phyloP scores from a whole-genome alignment of 2,888 invertebrate genomes.

The Brenthis hecate region DNA sequence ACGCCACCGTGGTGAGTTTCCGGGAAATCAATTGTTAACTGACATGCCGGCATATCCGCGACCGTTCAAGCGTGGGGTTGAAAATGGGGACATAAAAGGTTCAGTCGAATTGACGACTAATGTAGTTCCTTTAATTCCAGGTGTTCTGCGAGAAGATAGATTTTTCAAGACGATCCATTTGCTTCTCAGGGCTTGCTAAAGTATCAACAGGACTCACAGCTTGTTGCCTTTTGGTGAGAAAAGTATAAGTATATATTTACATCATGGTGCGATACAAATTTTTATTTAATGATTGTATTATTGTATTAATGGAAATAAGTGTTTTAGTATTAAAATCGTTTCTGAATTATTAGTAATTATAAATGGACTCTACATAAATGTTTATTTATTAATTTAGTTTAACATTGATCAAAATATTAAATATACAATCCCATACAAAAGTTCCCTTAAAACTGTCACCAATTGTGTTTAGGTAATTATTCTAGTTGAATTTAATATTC shows the following conservation, averaged over 20 bases:
- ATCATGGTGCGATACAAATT: conserved; percentile 13
- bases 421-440: no score
- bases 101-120: background rate
- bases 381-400: no score
- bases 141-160: conserved; percentile 93
- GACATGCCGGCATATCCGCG: no score
- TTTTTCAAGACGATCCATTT: conserved; percentile 89
- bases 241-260: conserved; percentile 32
- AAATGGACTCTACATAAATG: no score
- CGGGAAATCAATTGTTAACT: no score
- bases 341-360: background rate
- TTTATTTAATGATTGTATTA: background rate
- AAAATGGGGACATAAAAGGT: background rate
- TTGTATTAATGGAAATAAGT: background rate
- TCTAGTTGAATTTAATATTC: no score
- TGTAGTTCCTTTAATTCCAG: conserved; percentile 64
- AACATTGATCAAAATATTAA: no score
- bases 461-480: no score
- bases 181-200: conserved; percentile 90
- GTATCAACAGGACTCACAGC: conserved; percentile 90
- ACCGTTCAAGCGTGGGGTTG: no score
- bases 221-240: conserved; percentile 87
- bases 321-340: background rate
- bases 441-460: no score
- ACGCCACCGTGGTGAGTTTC: no score